Base-by-base conservation (phyloP, 1,140 invertebrate species). In the Sitobion miscanthi region DNA sequence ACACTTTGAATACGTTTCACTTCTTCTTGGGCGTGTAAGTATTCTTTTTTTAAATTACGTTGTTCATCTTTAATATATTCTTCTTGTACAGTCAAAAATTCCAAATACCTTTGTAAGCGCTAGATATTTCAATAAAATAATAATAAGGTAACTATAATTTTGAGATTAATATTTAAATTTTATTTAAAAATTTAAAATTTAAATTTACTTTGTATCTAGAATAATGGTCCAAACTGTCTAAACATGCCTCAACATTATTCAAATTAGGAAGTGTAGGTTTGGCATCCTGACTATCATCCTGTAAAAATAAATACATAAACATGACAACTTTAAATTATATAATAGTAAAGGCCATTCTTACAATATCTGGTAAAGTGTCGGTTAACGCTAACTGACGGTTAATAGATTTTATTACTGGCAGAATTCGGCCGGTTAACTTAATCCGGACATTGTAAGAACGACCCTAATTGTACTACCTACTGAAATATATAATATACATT, bases 21-120 rank as follows among this genome's bases (percentile, higher is more conserved):
- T 96, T 98, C 99, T 95, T 99, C 99, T 95, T 99, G 99, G 54
- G 99, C 99, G 96, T 99, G 99, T 4, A 99, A 95, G 95, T 99
- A 99, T 95, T 99, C 99, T 94, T 99, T 99, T 95, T 99, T 99
- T 62, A 99, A 96, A 95, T 99, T 99, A 88, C 98, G 97, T 95
- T 99, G 99, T 95, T 99, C 99, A 97, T 99, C 98, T 96, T 99
- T 99, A 88, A 99, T 99, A 95, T 99, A 99, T 94, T 99, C 98
- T 96, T 99, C 99, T 96, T 99, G 99, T 30, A 99, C 99, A 95
- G 99, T 97, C 7, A 99, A 96, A 95, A 99, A 99, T 95, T 99
- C 98, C n/a, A 99, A 95, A 95, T 99, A 98, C 94, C 98, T 96
- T 96, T 99, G 98, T 6, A 99, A 96, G 97, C 99, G 99, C 98